Evolutionary conservation across 2,113 vertebrate species (phyloP).

Genomic region (Zapus hudsonius): DNA sequence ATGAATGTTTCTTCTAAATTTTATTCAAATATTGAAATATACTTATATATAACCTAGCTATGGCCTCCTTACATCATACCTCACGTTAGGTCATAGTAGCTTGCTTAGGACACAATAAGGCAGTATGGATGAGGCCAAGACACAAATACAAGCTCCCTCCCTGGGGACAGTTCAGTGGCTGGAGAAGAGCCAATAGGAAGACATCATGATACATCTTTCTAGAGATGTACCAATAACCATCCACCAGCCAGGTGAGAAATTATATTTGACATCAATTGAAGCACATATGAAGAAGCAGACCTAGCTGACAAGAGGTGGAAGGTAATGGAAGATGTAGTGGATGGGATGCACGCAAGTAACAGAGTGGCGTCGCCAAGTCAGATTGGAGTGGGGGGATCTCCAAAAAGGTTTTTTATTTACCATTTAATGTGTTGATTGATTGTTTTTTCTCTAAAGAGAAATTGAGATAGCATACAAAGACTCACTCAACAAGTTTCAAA

Average conservation of each 20-base stretch:
- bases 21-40: conserved; percentile 29
- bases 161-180: background rate
- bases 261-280: background rate
- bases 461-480: background rate
- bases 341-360: background rate
- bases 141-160: background rate
- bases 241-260: background rate
- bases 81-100: background rate
- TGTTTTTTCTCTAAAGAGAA: background rate
- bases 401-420: background rate
- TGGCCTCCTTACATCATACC: background rate
- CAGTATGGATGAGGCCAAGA: background rate
- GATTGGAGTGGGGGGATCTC: background rate
- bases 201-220: background rate
- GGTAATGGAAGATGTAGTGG: background rate
- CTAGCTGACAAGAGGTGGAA: background rate
- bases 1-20: conserved; percentile 24
- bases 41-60: background rate
- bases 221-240: background rate
- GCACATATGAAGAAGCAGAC: background rate
- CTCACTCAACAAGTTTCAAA: background rate
- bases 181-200: background rate
- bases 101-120: background rate
- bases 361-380: background rate
- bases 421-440: background rate